Evolutionary conservation across 2,113 vertebrate genomes (phyloP).

Genomic region (Bostrychus sinensis): DNA sequence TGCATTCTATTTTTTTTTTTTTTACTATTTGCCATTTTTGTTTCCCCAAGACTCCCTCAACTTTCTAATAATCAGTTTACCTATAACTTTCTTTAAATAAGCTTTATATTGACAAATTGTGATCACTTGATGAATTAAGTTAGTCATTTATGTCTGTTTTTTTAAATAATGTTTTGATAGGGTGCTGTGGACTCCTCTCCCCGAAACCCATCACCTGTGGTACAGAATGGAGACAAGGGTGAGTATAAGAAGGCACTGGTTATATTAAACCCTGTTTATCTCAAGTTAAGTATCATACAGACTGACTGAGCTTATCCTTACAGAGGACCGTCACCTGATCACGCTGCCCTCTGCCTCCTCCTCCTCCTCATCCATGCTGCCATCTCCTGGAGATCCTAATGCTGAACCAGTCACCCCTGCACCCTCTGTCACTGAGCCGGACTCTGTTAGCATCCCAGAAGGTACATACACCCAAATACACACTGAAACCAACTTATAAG

Average conservation of each 20-base stretch:
- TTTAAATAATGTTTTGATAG: too few relatives aligned
- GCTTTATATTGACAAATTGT: too few relatives aligned
- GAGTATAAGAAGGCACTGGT: too few relatives aligned
- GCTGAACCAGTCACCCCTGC: slow-evolving; percentile 78
- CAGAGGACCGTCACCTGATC: slow-evolving; percentile 93
- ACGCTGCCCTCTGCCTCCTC: slow-evolving; percentile 84
- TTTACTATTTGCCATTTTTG: too few relatives aligned
- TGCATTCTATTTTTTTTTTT: too few relatives aligned
- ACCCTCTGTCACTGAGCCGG: slow-evolving; percentile 82
- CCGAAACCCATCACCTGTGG: slow-evolving; percentile 90
- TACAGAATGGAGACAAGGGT: slow-evolving; percentile 96
- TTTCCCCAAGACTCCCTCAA: too few relatives aligned
- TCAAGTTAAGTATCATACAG: background rate
- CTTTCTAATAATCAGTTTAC: too few relatives aligned
- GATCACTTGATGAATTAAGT: background rate
- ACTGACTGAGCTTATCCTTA: slow-evolving; percentile 9
- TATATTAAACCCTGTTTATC: too few relatives aligned
- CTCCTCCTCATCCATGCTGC: slow-evolving; percentile 80
- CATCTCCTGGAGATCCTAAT: slow-evolving; percentile 83
- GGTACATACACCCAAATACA: slow-evolving; percentile 70
- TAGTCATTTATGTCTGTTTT: background rate
- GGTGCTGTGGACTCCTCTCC: slow-evolving; percentile 89
- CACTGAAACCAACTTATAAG: background rate
- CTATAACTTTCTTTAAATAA: background rate
- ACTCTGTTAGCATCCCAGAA: slow-evolving; percentile 88